Evolutionary conservation across 1,140 invertebrate species (phyloP), one percentile per base, ranked within the genome.

Genomic region (Lordiphosa collinella): DNA sequence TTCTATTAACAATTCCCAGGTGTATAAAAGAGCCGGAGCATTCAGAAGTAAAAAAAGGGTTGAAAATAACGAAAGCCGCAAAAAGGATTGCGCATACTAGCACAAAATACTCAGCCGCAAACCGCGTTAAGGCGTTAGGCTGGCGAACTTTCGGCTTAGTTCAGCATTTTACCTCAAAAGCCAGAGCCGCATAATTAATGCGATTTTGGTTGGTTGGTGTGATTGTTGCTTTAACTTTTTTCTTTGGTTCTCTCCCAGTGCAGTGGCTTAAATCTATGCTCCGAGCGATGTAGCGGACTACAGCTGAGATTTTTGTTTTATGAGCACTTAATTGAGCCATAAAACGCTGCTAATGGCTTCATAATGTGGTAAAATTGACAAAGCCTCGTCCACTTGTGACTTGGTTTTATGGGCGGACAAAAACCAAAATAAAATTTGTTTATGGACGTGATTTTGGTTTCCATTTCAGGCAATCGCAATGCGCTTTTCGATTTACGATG

Each of bases 141-240:
- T 38, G 49, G 47, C 37, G 40, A 57, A 38, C 12, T 55, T 72
- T 65, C 38, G 29, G 64, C 10, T 16, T 35, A 4, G 31, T 16
- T 34, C 47, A 11, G 10, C 3, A n/a, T 10, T 3, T 12, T 46
- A 25, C 11, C 35, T 37, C 40, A 55, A 64, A 40, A 69, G 31
- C 53, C 13, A 53, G 53, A 71, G 55, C 76, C 71, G 46, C 78
- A 76, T 84, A 84, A 80, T 80, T 84, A 80, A 76, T 67, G 71
- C 66, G 76, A 69, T 80, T 75, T 74, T 67, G 76, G 25, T 43
- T 34, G 29, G 9, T 52, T 16, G 10, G 6, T 63, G 10, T 12
- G 22, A 9, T 56, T 43, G 32, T 18, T 48, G 53, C 16, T 34
- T 29, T 29, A 29, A 1, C 10, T 29, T 46, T 8, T 14, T 35